These are phyloP conservation scores for Holothuria leucospilota DNA, from an alignment of 53 echinoderm and acorn worm genomes.

Conservation along the genomic window DNA sequence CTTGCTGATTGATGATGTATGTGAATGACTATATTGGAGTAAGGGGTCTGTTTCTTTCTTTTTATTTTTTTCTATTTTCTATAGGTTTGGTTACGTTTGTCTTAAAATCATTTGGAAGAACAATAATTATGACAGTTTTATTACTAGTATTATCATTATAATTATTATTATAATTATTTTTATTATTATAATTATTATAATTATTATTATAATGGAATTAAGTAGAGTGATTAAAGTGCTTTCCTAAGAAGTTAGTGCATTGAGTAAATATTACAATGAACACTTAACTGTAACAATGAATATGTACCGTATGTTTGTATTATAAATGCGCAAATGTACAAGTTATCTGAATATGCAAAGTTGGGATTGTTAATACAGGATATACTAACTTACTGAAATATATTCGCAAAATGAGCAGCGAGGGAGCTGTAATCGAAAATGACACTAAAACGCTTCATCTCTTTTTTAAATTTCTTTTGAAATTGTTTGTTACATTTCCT, in stretches of 20 bases:
- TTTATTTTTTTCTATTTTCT: too few relatives aligned
- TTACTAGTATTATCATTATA: background rate
- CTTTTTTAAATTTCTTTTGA: background rate
- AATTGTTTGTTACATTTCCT: too few relatives aligned
- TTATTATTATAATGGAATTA: conserved; percentile 25
- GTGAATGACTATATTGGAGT: too few relatives aligned
- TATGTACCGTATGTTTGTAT: conserved; percentile 41
- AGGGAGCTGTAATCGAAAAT: conserved; percentile 26
- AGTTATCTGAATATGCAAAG: conserved; percentile 45
- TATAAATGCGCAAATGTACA: conserved; percentile 45
- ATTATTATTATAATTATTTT: background rate
- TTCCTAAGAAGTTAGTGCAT: conserved; percentile 38
- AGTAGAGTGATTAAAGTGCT: conserved; percentile 41
- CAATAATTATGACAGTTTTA: too few relatives aligned
- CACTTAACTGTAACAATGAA: conserved; percentile 20
- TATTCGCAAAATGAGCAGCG: conserved; percentile 41
- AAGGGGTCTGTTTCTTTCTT: too few relatives aligned
- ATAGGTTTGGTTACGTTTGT: too few relatives aligned
- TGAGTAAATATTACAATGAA: background rate
- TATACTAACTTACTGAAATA: conserved; percentile 42
- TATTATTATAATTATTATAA: conserved; percentile 9
- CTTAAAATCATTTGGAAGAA: too few relatives aligned
- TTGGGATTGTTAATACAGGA: conserved; percentile 40
- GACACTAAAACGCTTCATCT: background rate
- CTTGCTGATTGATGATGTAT: too few relatives aligned